Evolutionary conservation across 2,113 vertebrate genomes (phyloP), one percentile per base, ranked within the genome.

Genomic region (Syrrhaptes paradoxus): DNA sequence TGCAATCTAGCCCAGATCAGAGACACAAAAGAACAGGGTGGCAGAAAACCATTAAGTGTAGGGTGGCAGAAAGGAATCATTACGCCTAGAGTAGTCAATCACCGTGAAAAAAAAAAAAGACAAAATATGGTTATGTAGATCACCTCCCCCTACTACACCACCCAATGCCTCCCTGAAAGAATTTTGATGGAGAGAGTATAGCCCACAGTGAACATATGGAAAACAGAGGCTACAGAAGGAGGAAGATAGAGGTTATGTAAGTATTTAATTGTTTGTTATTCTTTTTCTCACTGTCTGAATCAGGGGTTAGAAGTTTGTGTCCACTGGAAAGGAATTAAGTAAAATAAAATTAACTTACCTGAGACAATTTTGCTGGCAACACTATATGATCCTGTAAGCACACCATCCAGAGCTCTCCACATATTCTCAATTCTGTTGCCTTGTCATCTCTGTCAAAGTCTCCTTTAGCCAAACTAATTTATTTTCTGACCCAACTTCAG

Each of bases 311-410:
- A 66, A 66, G 2, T 61, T 61, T 79, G 25, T 66, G 34, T 51
- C 51, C 7, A 32, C 8, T 46, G 13, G 13, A 18, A 84, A 75
- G 32, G 3, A 71, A 48, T 32, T 28, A 65, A 74, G 24, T 13
- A 4, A 73, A 55, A 82, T 36, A 54, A 38, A 68, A 43, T 34
- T 38, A 38, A 4, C 6, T 3, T 10, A 49, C 13, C 49, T 38
- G 17, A 73, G 24, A 74, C 26, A 49, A 29, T 49, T 68, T 91
- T 82, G 1, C 28, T 73, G 32, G 5, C 25, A 74, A 49, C 25
- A 51, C 13, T 6, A 0, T 43, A n/a, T 0, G 2, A 26, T 31
- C 7, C 1, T 29, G 3, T 74, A 75, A 80, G 13, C 8, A 32
- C 62, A 26, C 9, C 24, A 54, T 49, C 28, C 28, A 13, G 11